Percentiles rank a stretch among this genome's conserved stretches.
Conservation (phyloP, 2,113 vertebrate genomes). For the Colinus virginianus region DNA sequence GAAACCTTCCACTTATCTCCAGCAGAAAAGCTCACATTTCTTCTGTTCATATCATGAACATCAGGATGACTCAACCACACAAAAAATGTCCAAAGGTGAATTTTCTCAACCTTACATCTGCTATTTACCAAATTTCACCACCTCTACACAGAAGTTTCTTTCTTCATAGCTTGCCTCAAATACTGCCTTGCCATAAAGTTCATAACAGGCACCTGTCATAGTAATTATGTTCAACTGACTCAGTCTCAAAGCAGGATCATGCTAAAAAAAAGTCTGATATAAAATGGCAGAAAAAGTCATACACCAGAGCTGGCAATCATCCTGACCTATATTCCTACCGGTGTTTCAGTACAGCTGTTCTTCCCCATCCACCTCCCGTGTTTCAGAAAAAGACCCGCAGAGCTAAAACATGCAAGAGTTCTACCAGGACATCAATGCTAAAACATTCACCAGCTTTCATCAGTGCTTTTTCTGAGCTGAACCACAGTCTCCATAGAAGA, state of each 20-base stretch:
- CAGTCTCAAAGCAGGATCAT: background rate
- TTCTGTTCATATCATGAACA: background rate
- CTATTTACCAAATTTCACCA: background rate
- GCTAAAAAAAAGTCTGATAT: background rate
- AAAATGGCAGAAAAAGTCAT: background rate
- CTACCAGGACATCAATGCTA: background rate
- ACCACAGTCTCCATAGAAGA: background rate
- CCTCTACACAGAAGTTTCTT: conserved; percentile 26
- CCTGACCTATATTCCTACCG: background rate
- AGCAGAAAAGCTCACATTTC: background rate
- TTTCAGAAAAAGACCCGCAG: background rate
- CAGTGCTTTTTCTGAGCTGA: background rate
- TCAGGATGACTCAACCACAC: background rate
- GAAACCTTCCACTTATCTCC: background rate
- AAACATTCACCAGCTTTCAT: background rate
- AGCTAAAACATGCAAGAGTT: background rate
- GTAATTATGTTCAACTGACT: background rate
- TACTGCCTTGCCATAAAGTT: background rate
- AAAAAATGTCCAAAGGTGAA: background rate
- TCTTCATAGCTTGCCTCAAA: background rate
- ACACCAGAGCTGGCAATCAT: background rate
- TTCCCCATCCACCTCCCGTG: background rate
- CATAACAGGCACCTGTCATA: background rate
- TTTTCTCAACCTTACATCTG: background rate
- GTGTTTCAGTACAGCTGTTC: background rate